Evolutionary conservation across 2,113 vertebrate genomes (phyloP).

Genomic region (Macquaria ambigua): DNA sequence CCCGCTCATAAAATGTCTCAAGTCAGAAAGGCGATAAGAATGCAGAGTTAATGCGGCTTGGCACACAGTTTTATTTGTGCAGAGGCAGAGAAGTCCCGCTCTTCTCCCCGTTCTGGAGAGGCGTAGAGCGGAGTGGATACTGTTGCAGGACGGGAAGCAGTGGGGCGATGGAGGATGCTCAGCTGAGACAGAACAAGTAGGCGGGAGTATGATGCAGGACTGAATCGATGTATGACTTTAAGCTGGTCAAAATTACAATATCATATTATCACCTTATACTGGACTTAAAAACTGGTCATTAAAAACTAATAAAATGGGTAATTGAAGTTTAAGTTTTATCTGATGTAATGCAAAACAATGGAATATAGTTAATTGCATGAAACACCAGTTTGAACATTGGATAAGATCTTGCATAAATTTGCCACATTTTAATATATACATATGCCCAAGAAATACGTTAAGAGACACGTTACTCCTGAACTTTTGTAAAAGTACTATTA

Average conservation of each 20-base stretch:
- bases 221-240: not conserved
- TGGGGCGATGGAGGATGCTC: slow-evolving; percentile 1
- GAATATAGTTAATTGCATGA: not conserved
- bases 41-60: slow-evolving; percentile 76
- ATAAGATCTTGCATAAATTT: not conserved
- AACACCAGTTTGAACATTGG: not conserved
- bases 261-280: not conserved
- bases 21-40: slow-evolving; percentile 75
- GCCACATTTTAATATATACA: too few species aligned
- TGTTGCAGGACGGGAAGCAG: slow-evolving; percentile 44
- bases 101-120: slow-evolving; percentile 21
- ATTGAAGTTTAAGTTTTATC: not conserved
- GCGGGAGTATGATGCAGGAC: not conserved
- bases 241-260: not conserved
- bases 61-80: slow-evolving; percentile 76
- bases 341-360: not conserved
- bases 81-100: slow-evolving; percentile 51
- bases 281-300: not conserved
- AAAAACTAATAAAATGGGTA: not conserved
- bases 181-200: slow-evolving; percentile 9
- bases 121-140: slow-evolving; percentile 43
- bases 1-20: slow-evolving; percentile 77
- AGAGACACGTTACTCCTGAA: not conserved
- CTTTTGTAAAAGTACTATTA: not conserved
- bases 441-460: not conserved